phyloP scores from a whole-genome alignment of 2,797 vertebrate species.

The Chelon auratus region DNA sequence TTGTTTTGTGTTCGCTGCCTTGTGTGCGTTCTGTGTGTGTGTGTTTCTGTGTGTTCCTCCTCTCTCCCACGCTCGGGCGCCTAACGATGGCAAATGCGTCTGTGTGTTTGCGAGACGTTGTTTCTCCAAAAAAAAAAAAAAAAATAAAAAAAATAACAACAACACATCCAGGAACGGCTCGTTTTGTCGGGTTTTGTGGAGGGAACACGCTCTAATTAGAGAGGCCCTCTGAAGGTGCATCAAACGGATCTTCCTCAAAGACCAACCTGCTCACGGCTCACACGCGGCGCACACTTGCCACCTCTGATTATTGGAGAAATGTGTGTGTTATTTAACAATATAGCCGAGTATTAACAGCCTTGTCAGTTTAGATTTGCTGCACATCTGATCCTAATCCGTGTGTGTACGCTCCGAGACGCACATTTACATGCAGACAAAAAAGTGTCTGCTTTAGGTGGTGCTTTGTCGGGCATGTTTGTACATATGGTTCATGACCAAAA shows the following conservation, averaged over 20 bases:
- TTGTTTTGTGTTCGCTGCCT: constrained; percentile 77
- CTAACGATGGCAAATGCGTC: constrained; percentile 82
- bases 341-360: constrained; percentile 75
- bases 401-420: constrained; percentile 46
- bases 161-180: constrained; percentile 79
- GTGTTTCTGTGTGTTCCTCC: constrained; percentile 41
- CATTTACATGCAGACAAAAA: constrained; percentile 66
- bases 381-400: constrained; percentile 70
- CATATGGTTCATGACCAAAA: constrained; percentile 61
- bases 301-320: constrained; percentile 79
- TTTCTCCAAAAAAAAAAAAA: constrained; percentile 62
- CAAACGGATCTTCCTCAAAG: constrained; percentile 81
- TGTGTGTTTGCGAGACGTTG: constrained; percentile 79
- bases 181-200: constrained; percentile 80
- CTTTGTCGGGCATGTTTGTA: constrained; percentile 65
- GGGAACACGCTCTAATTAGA: constrained; percentile 84
- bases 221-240: constrained; percentile 81
- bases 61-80: constrained; percentile 80
- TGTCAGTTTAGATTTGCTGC: constrained; percentile 79
- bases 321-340: constrained; percentile 77
- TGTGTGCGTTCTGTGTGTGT: constrained; percentile 62
- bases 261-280: constrained; percentile 72
- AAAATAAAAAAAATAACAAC: constrained; percentile 80
- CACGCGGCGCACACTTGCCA: constrained; percentile 74
- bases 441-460: constrained; percentile 64